Evolutionary conservation across 2,113 vertebrate species (phyloP), one percentile per base, ranked within the genome.

Genomic region (Malurus cyaneus): DNA sequence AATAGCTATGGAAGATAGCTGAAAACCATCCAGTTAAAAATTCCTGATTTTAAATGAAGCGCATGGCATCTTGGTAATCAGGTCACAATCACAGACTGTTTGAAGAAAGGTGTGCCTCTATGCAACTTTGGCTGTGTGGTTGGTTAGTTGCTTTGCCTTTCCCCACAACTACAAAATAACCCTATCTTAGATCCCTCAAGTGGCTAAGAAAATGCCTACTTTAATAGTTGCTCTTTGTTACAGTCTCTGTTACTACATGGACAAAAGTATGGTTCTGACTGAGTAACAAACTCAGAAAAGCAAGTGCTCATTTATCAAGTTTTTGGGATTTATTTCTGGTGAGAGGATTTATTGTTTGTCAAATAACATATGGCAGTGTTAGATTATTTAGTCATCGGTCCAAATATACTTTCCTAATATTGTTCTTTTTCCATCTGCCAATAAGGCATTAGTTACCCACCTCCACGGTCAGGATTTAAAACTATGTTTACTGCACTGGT

Each of bases 21-120:
- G 59, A 80, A 94, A 92, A 42, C 23, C 34, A 73, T 62, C 10
- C 47, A 82, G 6, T 62, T 59, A 49, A 77, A 76, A 82, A 80
- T 34, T 60, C 36, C 71, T 71, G 61, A 28, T 67, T 77, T 72
- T 44, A 86, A 85, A 82, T 62, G 26, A 78, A 64, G 57, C 6
- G 0, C 19, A 25, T 28, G 26, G 44, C 50, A 77, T 88, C 74
- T 76, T 65, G 32, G 31, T 34, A 77, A 93, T 53, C 18, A 2
- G 50, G 25, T 86, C 64, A 80, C 1, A 0, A 49, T 25, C 31
- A 29, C 0, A 32, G 41, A 53, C 11, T 20, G 4, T 57, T 71
- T 64, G 67, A 67, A 76, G 20, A 77, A 83, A 86, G 16, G 53
- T 60, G 11, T 60, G 59, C 29, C 26, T 41, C 24, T 14, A 28